Evolutionary conservation across 2,888 invertebrate genomes (phyloP), one percentile per base, ranked within the genome.

Genomic region (Eupithecia exiguata): DNA sequence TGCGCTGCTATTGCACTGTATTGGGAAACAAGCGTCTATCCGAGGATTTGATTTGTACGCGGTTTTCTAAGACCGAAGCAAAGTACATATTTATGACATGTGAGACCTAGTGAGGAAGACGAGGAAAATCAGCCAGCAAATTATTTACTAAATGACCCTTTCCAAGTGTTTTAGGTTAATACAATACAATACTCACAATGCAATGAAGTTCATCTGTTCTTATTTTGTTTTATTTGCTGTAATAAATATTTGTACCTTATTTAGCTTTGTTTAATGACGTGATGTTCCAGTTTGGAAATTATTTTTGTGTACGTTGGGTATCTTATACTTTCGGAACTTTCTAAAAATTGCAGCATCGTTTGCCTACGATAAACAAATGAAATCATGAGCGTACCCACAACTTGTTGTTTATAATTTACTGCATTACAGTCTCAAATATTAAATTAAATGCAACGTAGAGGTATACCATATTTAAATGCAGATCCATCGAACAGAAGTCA

Each of bases 401-500:
- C n/a, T n/a, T n/a, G n/a, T 18, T 49, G n/a, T n/a, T 10, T 49
- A 18, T 0, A 46, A 43, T 43, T 66, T 40, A 62, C 71, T 66
- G 62, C 58, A 68, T 4, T 67, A 67, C 40, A 67, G 49, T 21
- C 58, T 43, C 35, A 49, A 71, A 71, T 69, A 72, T 69, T 69
- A 69, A 40, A 69, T 65, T 63, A 63, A 53, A 65, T 69, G 9
- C 68, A 53, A 58, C 14, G 53, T 65, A 35, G 9, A 21, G 18
- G 67, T 76, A 77, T 75, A 72, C 78, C 82, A 89, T 90, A 88
- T 89, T 91, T 86, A 87, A 89, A 93, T 93, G 92, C 92, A 92
- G 92, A 92, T 92, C 86, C 84, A 79, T 61, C 84, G 86, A 84
- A 84, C 84, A 86, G 65, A 86, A 85, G 82, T 84, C 84, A 87